Evolutionary conservation across 2,888 invertebrate species (phyloP).

Genomic region (Lordiphosa andalusiaca): DNA sequence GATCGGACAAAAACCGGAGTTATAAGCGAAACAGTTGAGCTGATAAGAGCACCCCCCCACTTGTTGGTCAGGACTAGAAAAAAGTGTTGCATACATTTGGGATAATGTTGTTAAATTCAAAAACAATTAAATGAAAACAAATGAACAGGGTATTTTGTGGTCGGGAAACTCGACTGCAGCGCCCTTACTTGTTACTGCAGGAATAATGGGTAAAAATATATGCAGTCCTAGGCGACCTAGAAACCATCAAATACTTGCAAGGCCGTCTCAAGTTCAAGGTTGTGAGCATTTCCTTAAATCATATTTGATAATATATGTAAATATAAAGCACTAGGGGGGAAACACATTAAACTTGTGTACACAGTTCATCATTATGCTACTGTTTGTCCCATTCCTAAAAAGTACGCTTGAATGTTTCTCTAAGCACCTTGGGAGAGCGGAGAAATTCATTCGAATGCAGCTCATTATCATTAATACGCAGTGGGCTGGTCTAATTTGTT

Average conservation of each 20-base stretch:
- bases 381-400: background rate
- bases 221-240: slow-evolving; percentile 5
- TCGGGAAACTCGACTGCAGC: too few species aligned
- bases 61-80: too few species aligned
- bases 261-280: slow-evolving; percentile 53
- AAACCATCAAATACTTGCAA: slow-evolving; percentile 11
- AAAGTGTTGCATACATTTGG: too few species aligned
- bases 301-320: slow-evolving; percentile 23
- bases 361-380: slow-evolving; percentile 2
- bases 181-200: too few species aligned
- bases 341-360: background rate
- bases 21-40: too few species aligned
- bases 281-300: slow-evolving; percentile 36
- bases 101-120: too few species aligned
- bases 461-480: slow-evolving; percentile 72
- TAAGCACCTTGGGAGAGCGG: slow-evolving; percentile 17
- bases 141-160: too few species aligned
- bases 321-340: background rate
- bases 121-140: too few species aligned
- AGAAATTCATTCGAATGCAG: slow-evolving; percentile 46
- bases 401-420: background rate
- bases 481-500: slow-evolving; percentile 64
- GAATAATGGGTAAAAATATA: too few species aligned
- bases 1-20: too few species aligned
- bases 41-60: too few species aligned